Evolutionary conservation across 2,888 invertebrate species (phyloP).

Genomic region (Mythimna vitellina): DNA sequence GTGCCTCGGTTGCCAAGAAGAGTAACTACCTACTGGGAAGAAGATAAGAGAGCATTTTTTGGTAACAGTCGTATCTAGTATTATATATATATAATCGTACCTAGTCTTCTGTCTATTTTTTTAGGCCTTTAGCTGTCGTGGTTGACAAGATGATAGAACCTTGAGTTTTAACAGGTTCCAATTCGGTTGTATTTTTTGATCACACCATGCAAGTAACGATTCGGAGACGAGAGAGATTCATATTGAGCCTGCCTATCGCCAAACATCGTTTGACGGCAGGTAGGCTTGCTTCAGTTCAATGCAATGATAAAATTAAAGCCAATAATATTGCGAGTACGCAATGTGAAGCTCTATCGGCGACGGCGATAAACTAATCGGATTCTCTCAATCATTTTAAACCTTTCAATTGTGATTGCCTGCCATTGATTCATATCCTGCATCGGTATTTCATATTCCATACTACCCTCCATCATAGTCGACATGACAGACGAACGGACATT

Average conservation of each 20-base stretch:
- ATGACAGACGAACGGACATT: slow-evolving; percentile 72
- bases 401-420: slow-evolving; percentile 26
- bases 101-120: too few relatives aligned
- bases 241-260: too few relatives aligned
- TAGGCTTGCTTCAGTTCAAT: background rate
- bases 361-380: slow-evolving; percentile 7
- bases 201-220: background rate
- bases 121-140: too few relatives aligned
- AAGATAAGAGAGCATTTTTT: too few relatives aligned
- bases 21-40: too few relatives aligned
- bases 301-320: background rate
- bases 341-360: background rate
- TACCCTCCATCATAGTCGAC: slow-evolving; percentile 55
- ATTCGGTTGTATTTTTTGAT: too few relatives aligned
- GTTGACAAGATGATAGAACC: too few relatives aligned
- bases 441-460: slow-evolving; percentile 40
- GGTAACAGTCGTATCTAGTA: too few relatives aligned
- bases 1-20: too few relatives aligned
- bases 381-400: slow-evolving; percentile 24
- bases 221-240: background rate
- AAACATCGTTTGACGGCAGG: background rate
- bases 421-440: slow-evolving; percentile 39
- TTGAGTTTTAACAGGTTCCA: too few relatives aligned
- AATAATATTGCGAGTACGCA: background rate
- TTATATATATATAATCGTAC: too few relatives aligned